These are phyloP conservation scores for Neoscelio sp. DNA, from an alignment of 2,888 invertebrate genomes.

Conservation along the genomic window DNA sequence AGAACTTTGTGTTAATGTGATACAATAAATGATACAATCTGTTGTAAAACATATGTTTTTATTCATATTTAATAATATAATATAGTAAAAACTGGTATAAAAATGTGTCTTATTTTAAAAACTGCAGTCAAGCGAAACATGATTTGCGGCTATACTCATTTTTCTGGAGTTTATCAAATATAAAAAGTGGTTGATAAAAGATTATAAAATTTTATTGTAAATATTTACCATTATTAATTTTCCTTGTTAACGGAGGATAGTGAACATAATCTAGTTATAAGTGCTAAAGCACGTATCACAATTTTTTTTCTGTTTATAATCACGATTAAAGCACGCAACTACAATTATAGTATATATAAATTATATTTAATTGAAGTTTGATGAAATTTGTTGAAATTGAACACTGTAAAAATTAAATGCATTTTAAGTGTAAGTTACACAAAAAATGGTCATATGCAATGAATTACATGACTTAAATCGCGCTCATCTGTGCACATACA, in stretches of 20 bases:
- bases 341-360: conserved; percentile 56
- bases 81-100: conserved; percentile 76
- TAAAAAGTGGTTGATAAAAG: not conserved
- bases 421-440: no score
- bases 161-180: conserved; percentile 21
- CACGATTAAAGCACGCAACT: conserved; percentile 61
- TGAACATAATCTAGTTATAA: conserved; percentile 67
- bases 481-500: no score
- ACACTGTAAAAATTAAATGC: no score
- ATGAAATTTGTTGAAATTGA: no score
- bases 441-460: no score
- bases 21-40: conserved; percentile 53
- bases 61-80: conserved; percentile 78
- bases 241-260: no score
- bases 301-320: conserved; percentile 63
- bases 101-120: conserved; percentile 68
- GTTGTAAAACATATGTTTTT: conserved; percentile 74
- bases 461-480: no score
- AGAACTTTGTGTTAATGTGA: conserved; percentile 22
- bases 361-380: conserved; percentile 33
- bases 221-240: no score
- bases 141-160: conserved; percentile 65
- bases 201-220: not conserved
- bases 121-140: conserved; percentile 72
- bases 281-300: conserved; percentile 69